Base-by-base conservation (phyloP, 2,113 vertebrate species). In the Cryptotis parvus region DNA sequence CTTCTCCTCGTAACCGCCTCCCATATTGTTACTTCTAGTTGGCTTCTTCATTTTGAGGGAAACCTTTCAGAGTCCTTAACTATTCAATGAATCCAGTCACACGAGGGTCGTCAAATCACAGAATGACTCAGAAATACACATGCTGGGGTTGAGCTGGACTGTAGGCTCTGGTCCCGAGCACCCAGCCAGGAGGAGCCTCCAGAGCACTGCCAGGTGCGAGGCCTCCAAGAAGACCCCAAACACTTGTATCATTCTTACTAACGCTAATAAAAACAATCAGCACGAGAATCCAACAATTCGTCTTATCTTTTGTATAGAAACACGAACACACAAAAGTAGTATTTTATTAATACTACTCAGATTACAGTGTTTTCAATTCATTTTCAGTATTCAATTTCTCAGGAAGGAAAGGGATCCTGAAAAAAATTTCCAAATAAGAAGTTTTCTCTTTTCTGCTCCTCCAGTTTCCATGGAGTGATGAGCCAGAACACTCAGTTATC, bases 381-480 rank as follows among this genome's bases (percentile, higher is more conserved):
- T 77, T 74, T 61, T 82, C 70, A 87, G 20, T 90, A 94, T 78
- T 70, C 92, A 37, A 84, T 84, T 94, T 78, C 37, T 90, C 37
- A 87, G 37, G 89, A 69, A 61, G 7, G 22, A 20, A 89, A 80
- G 41, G 12, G 1, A 84, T 58, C 12, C 80, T 84, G 41, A 49
- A 45, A 58, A 43, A 77, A 85, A 84, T 14, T 10, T 73, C 33
- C 70, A 89, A 81, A 22, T 74, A 89, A 55, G 12, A 83, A 80
- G 12, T 69, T 8, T 1, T 84, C 7, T 37, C 66, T 45, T 78
- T 45, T 74, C 31, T 73, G 55, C 24, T 82, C 72, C 73, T 80
- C 12, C 29, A 82, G 39, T 49, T 76, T 41, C 77, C 18, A 61
- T 0, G 49, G 26, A 55, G 31, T 63, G 37, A 29, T 39, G 79